Conservation (phyloP, 1,140 invertebrate genomes). For the Dendroctonus ponderosae region DNA sequence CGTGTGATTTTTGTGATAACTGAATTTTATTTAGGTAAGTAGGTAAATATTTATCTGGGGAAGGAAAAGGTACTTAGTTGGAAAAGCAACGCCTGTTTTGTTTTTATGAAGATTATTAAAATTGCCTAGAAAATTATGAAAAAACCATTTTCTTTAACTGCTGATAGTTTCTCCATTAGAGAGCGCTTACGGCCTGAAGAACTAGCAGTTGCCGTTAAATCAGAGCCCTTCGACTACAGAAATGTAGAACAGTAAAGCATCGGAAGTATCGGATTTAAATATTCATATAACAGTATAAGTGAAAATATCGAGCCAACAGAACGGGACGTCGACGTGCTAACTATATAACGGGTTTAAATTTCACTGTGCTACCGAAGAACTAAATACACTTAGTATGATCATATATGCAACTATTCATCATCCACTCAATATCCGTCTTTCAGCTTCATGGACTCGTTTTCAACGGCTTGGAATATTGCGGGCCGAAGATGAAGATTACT, state of each 20-base stretch:
- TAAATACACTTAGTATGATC: too few relatives aligned
- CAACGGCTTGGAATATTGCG: too few relatives aligned
- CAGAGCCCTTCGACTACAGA: neutral
- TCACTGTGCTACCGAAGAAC: slow-evolving; percentile 4
- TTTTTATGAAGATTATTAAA: neutral
- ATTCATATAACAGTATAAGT: slow-evolving; percentile 14
- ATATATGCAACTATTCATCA: too few relatives aligned
- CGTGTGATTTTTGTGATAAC: slow-evolving; percentile 19
- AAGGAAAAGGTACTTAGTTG: neutral
- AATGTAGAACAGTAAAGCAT: neutral
- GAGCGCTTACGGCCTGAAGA: neutral
- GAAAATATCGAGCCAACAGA: slow-evolving; percentile 4
- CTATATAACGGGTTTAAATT: slow-evolving; percentile 14
- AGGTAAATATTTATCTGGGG: slow-evolving; percentile 5
- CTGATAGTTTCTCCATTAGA: neutral
- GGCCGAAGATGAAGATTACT: too few relatives aligned
- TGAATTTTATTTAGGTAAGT: slow-evolving; percentile 22
- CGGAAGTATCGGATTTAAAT: neutral
- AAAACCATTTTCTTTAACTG: neutral
- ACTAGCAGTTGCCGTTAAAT: neutral
- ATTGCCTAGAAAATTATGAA: neutral
- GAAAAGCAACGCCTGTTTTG: neutral
- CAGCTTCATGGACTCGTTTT: too few relatives aligned
- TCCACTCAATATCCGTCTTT: too few relatives aligned
- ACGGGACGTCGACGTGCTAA: neutral